Evolutionary conservation across 2,888 invertebrate genomes (phyloP), one percentile per base, ranked within the genome.

Genomic region (Parnassius glacialis): DNA sequence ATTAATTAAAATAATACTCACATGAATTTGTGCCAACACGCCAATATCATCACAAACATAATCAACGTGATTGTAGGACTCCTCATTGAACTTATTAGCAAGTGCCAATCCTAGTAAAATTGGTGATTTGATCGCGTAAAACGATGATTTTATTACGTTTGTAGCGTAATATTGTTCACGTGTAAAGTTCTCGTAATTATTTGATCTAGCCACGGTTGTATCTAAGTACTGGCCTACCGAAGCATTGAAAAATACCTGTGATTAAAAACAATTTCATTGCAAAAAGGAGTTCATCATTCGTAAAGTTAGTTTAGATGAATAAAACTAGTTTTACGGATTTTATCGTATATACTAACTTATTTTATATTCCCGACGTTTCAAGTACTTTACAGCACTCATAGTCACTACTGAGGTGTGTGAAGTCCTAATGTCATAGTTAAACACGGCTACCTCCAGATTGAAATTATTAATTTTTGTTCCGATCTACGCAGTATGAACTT

Each of bases 1-100:
- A 3, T 25, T 25, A 25, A 25, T 25, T 25, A 25, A 3, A 25
- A 25, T 25, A 5, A 25, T 25, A 47, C 85, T 85, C 74, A 94
- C 96, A 92, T 97, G 96, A 20, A 97, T 95, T 93, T 99, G 98
- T 81, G 95, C 98, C 70, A 97, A 95, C 68, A 95, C 95, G 11
- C 98, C 98, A 92, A 99, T 95, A 83, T 97, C 95, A 53, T 96
- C 79, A 3, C 97, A 88, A 66, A 98, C 95, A 0, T 94, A 94
- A 79, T 95, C 95, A 0, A 96, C 95, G 75, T 95, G 94, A 10
- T 94, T 86, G 73, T 95, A 95, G 65, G 94, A 91, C 70, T 94
- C 94, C 13, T 92, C 87, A 78, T 97, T 95, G 44, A 79, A 75
- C 58, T 93, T 92, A 84, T 94, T 94, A 68, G 95, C 95, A 84